These are phyloP conservation scores for Sialia sialis DNA, from an alignment of 2,113 vertebrate genomes.

Conservation along the genomic window DNA sequence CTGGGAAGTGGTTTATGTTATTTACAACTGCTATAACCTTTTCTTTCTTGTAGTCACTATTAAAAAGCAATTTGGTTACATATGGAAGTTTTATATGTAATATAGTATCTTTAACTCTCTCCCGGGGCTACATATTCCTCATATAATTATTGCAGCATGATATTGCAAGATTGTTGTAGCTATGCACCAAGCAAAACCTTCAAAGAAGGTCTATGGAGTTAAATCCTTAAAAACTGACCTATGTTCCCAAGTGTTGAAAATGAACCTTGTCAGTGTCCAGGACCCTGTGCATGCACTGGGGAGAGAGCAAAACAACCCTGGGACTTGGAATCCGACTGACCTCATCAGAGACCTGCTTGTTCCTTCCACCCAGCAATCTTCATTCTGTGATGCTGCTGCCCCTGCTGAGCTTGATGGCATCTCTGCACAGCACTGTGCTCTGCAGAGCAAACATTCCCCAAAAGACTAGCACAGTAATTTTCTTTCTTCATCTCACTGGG, in stretches of 20 bases:
- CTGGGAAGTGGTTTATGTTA: neutral
- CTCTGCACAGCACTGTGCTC: neutral
- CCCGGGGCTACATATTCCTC: neutral
- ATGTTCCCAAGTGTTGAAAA: accelerated
- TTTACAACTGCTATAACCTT: neutral
- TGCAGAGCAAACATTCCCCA: neutral
- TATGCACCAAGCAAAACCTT: neutral
- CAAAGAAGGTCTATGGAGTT: neutral
- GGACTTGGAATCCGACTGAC: neutral
- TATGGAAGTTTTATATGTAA: neutral
- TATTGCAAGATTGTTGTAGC: neutral
- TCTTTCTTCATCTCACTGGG: neutral
- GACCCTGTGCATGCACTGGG: too few relatives aligned
- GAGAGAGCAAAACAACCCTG: neutral
- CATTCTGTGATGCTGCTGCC: neutral
- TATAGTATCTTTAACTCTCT: neutral
- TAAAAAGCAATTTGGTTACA: neutral
- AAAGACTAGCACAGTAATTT: neutral
- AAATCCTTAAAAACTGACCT: neutral
- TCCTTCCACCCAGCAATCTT: neutral
- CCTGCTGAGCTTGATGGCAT: neutral
- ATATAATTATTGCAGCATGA: neutral
- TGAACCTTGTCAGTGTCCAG: neutral
- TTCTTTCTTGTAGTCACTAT: neutral
- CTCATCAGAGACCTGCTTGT: neutral